Evolutionary conservation across 2,797 vertebrate genomes (phyloP).

Genomic region (Perodicticus potto): DNA sequence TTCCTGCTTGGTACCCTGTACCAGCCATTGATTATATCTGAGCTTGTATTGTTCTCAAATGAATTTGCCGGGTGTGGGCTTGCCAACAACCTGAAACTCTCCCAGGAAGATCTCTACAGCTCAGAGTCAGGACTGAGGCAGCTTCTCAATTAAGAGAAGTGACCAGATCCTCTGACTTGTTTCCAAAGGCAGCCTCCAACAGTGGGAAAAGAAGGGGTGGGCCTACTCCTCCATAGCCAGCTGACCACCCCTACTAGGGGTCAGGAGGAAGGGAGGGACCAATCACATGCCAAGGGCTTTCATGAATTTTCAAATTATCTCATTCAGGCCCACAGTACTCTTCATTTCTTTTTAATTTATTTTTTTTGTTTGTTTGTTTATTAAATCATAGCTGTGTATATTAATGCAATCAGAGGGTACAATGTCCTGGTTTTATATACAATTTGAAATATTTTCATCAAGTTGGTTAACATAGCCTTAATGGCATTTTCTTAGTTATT

Average conservation of each 20-base stretch:
- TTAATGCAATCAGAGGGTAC: too few relatives aligned
- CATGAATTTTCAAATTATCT: background rate
- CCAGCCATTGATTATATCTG: accelerated
- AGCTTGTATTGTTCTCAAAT: background rate
- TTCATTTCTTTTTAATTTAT: background rate
- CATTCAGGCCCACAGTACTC: background rate
- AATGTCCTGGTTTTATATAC: too few relatives aligned
- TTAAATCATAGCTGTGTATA: too few relatives aligned
- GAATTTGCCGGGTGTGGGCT: background rate
- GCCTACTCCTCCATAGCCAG: accelerated
- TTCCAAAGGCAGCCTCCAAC: background rate
- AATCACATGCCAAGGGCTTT: accelerated
- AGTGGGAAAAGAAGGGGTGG: background rate
- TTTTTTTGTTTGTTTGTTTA: too few relatives aligned
- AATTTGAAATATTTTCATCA: too few relatives aligned
- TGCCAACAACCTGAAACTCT: background rate
- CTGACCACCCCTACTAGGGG: background rate
- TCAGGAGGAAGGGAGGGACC: background rate
- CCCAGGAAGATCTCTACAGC: too few relatives aligned
- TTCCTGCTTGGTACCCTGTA: background rate
- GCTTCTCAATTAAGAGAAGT: background rate
- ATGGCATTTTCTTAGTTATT: too few relatives aligned
- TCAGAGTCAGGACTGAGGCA: background rate
- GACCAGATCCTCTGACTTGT: background rate
- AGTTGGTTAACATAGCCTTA: too few relatives aligned